A percentile compares a stretch with the other conserved stretches of the same genome.
Evolutionary conservation across 2,797 vertebrate genomes (phyloP).

Genomic region (Chelidonichthys spinosus): DNA sequence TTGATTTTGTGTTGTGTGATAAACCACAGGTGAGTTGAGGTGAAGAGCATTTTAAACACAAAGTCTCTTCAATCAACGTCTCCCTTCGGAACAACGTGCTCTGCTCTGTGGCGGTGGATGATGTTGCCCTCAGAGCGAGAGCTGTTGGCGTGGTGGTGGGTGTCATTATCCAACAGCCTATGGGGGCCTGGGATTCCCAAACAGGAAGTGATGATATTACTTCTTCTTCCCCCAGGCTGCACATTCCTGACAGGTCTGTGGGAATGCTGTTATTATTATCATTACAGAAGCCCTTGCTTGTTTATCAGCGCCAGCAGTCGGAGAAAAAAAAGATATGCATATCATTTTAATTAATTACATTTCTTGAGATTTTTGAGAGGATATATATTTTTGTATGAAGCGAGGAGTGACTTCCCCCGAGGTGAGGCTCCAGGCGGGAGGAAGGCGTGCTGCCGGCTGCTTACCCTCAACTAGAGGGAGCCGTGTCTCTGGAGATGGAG

Average conservation of each 20-base stretch:
- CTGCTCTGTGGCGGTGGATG: conserved; percentile 45
- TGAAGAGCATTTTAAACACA: conserved; percentile 37
- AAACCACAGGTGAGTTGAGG: conserved; percentile 26
- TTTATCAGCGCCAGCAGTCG: conserved; percentile 37
- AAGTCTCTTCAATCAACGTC: conserved; percentile 49
- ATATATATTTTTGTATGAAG: conserved; percentile 68
- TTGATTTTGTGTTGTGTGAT: conserved; percentile 1
- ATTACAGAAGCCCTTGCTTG: conserved; percentile 45
- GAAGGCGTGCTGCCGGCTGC: conserved; percentile 51
- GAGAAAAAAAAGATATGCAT: neutral
- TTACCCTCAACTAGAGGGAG: conserved; percentile 50
- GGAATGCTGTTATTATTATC: conserved; percentile 54
- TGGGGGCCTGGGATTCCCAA: conserved; percentile 51
- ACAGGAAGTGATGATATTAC: conserved; percentile 74
- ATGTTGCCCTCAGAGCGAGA: conserved; percentile 71
- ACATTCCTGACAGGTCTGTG: conserved; percentile 47
- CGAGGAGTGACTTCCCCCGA: conserved; percentile 61
- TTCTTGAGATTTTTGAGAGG: conserved; percentile 46
- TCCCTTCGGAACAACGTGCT: conserved; percentile 58
- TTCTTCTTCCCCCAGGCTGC: conserved; percentile 46
- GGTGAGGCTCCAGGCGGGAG: conserved; percentile 58
- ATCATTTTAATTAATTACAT: conserved; percentile 25
- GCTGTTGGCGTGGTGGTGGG: conserved; percentile 66
- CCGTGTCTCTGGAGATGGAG: conserved; percentile 33
- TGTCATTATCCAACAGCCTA: conserved; percentile 67